phyloP scores from a whole-genome alignment of 2,113 vertebrate species.

The Ciconia boyciana region DNA sequence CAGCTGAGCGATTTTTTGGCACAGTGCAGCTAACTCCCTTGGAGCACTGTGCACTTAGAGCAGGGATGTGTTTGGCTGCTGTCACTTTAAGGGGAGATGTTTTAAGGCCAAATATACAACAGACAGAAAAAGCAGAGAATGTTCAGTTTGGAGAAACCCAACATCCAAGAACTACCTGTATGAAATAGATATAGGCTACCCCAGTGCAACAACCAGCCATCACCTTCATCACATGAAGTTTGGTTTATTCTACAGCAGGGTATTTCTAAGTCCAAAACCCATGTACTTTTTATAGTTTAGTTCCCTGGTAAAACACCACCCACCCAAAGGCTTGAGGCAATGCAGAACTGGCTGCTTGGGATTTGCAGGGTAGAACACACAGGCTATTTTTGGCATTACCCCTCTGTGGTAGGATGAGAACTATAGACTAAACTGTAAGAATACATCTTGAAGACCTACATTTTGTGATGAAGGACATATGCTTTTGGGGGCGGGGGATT shows the following conservation, averaged over 20 bases:
- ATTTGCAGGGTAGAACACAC: neutral
- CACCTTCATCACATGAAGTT: neutral
- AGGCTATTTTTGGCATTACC: neutral
- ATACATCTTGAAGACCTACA: neutral
- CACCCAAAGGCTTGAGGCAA: constrained; percentile 7
- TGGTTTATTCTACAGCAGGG: neutral
- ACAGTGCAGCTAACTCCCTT: neutral
- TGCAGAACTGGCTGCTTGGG: neutral
- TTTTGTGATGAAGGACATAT: neutral
- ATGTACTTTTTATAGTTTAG: neutral
- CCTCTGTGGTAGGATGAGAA: neutral
- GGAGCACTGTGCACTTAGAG: neutral
- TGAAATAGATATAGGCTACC: neutral
- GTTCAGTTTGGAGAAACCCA: neutral
- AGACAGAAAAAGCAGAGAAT: neutral
- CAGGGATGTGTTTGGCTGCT: neutral
- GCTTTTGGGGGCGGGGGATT: neutral
- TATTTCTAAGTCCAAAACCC: neutral
- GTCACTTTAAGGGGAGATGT: neutral
- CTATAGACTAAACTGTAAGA: neutral
- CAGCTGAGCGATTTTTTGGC: neutral
- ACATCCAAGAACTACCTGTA: neutral
- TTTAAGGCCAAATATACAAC: neutral
- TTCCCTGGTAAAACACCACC: constrained; percentile 17
- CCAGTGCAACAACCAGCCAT: neutral